Base-by-base conservation (phyloP, 2,888 invertebrate species). In the Drosophila meridiana region DNA sequence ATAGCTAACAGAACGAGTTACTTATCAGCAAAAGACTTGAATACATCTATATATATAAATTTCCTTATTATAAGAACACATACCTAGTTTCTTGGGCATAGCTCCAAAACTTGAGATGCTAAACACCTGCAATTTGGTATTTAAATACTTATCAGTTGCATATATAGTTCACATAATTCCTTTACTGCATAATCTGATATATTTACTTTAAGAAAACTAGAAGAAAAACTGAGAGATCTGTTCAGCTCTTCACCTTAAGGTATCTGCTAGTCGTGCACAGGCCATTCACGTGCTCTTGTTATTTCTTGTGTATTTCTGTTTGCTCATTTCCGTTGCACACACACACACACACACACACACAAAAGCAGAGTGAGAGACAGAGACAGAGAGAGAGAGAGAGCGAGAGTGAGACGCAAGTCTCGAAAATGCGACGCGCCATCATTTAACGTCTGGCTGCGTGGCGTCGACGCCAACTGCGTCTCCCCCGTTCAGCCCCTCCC, bases 311-410 rank as follows among this genome's bases (percentile, higher is more conserved):
- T 77, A 60, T 71, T 76, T 86, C 74, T 83, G 84, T 86, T 88
- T 79, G 72, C 81, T 85, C 85, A 86, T 88, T 86, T 85, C 88
- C 88, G 83, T 82, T 87, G 57, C 70, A 67, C 78, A 78, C 75
- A 70, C 69, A 71, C 67, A 76, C 43, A 66, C 52, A 55, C 36
- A 14, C 40, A 6, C 32, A 47, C 38, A 57, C 47, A 47, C 38
- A 40, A 38, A 26, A 7, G 56, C 43, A 42, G 8, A 48, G 14
- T 28, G 8, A 42, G 13, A 45, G 7, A 42, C 2, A 42, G 40
- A 47, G 45, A 32, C 4, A 60, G 55, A 50, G 13, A 48, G 14
- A 30, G 3, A 38, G 43, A 43, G 45, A 11, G 7, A 58, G 50
- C 30, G 8, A 38, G 26, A 40, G 11, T 20, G 14, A 50, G 56